Percentiles rank a stretch among this genome's conserved stretches.
Conservation (phyloP, 2,888 invertebrate species). For the Diarsia dahlii region DNA sequence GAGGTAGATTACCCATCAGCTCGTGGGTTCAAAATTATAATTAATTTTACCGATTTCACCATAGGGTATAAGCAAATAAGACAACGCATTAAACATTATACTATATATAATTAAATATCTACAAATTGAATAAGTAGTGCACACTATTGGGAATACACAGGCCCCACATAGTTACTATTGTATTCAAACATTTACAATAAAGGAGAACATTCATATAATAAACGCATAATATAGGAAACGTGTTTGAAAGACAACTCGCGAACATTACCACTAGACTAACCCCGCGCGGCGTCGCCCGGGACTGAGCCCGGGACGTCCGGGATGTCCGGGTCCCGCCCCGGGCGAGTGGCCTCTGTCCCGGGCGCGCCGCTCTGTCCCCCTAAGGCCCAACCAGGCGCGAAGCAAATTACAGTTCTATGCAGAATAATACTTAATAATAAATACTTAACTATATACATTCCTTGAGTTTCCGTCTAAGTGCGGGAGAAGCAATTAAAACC, state of each 20-base stretch:
- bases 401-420: slow-evolving; percentile 86
- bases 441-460: slow-evolving; percentile 87
- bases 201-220: slow-evolving; percentile 89
- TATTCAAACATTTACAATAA: slow-evolving; percentile 90
- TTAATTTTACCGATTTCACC: slow-evolving; percentile 84
- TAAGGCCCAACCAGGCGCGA: slow-evolving; percentile 80
- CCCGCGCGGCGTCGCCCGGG: slow-evolving; percentile 49
- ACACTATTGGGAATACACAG: slow-evolving; percentile 84
- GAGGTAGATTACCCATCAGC: slow-evolving; percentile 89
- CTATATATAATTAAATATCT: slow-evolving; percentile 91
- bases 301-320: slow-evolving; percentile 23
- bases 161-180: slow-evolving; percentile 81
- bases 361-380: slow-evolving; percentile 57
- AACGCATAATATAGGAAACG: slow-evolving; percentile 90
- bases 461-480: slow-evolving; percentile 64
- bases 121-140: slow-evolving; percentile 90
- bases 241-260: slow-evolving; percentile 84
- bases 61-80: slow-evolving; percentile 87
- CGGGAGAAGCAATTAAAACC: slow-evolving; percentile 64
- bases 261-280: slow-evolving; percentile 76
- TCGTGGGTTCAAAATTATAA: slow-evolving; percentile 87
- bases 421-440: slow-evolving; percentile 86
- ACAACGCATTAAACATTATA: slow-evolving; percentile 89
- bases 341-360: slow-evolving; percentile 28
- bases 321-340: slow-evolving; percentile 10